phyloP scores from a whole-genome alignment of 1,140 invertebrate genomes.

The Trissolcus basalis region DNA sequence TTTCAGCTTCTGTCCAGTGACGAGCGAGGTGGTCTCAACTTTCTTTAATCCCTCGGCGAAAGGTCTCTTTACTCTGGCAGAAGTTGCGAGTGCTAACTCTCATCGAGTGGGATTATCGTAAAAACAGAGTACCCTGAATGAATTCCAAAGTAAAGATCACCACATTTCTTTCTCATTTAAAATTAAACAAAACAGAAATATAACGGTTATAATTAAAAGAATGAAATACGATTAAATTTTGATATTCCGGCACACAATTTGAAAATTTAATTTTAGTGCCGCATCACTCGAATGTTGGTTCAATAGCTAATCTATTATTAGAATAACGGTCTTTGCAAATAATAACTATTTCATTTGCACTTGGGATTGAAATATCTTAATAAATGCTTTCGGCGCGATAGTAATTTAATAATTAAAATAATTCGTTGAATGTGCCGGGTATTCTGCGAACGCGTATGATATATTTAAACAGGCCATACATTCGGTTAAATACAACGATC shows the following conservation, averaged over 20 bases:
- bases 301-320: too few species aligned
- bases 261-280: too few species aligned
- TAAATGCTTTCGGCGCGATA: neutral
- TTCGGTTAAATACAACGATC: slow-evolving; percentile 45
- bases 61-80: neutral
- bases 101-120: slow-evolving; percentile 25
- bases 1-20: slow-evolving; percentile 1
- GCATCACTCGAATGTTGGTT: too few species aligned
- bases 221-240: too few species aligned
- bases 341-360: too few species aligned
- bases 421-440: slow-evolving; percentile 11
- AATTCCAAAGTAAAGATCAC: too few species aligned
- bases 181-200: too few species aligned
- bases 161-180: too few species aligned
- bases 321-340: too few species aligned
- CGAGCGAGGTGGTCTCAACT: slow-evolving; percentile 14
- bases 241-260: too few species aligned
- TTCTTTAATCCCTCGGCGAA: slow-evolving; percentile 23
- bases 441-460: slow-evolving; percentile 7
- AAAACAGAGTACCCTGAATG: slow-evolving; percentile 2
- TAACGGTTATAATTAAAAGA: too few species aligned
- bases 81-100: slow-evolving; percentile 31
- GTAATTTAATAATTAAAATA: slow-evolving; percentile 37
- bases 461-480: slow-evolving; percentile 43
- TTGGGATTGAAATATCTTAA: too few species aligned